phyloP scores from a whole-genome alignment of 2,113 vertebrate species.

The Pontoporia blainvillei region DNA sequence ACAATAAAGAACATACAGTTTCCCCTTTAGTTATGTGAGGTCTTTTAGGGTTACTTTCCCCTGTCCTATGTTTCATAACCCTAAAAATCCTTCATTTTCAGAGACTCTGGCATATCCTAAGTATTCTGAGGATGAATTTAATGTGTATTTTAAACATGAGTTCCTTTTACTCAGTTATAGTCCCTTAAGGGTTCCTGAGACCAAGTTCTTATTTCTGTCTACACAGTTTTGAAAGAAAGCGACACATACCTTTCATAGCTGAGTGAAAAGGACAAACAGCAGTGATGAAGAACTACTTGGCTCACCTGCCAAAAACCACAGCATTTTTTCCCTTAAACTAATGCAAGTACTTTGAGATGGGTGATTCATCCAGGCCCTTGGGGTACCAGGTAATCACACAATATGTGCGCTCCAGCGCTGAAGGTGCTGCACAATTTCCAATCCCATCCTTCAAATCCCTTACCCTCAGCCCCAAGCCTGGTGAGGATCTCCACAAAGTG shows the following conservation, averaged over 20 bases:
- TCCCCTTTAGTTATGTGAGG: background rate
- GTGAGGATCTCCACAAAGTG: background rate
- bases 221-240: background rate
- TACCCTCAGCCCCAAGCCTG: background rate
- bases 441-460: no score
- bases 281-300: background rate
- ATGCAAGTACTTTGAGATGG: fast-evolving
- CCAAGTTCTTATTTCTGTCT: background rate
- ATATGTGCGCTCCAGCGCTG: fast-evolving
- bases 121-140: background rate
- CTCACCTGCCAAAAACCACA: background rate
- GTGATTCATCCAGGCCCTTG: background rate
- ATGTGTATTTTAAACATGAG: background rate
- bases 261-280: background rate
- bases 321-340: background rate
- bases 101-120: background rate
- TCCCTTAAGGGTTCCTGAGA: background rate
- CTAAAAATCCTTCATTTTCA: background rate
- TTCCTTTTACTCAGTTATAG: background rate
- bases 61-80: background rate
- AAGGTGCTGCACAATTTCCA: background rate
- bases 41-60: background rate
- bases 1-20: background rate
- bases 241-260: background rate
- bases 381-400: background rate